These are phyloP conservation scores for Perizoma affinitatum DNA, from an alignment of 2,888 invertebrate genomes.

Conservation along the genomic window DNA sequence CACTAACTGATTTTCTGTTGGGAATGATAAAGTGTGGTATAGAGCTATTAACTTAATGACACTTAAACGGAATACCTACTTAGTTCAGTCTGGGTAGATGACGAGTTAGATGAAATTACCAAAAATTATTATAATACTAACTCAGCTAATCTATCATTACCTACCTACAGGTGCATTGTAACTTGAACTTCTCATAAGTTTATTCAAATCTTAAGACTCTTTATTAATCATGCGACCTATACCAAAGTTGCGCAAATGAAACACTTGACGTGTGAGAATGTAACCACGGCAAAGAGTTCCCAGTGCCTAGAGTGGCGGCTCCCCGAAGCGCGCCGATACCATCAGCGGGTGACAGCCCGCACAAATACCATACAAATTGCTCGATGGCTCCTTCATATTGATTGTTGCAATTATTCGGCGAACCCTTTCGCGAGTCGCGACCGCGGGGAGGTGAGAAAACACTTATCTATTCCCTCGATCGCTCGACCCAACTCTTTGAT, in stretches of 20 bases:
- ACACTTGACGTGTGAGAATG: slow-evolving; percentile 78
- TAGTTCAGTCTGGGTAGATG: too few species aligned
- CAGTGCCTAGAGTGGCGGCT: slow-evolving; percentile 59
- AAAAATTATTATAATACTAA: neutral
- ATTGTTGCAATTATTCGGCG: slow-evolving; percentile 83
- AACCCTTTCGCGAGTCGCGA: slow-evolving; percentile 77
- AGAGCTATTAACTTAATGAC: slow-evolving; percentile 18
- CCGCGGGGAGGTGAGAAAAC: slow-evolving; percentile 81
- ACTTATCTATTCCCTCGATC: slow-evolving; percentile 77
- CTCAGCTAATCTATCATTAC: neutral
- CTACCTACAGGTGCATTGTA: neutral
- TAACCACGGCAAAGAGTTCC: slow-evolving; percentile 68
- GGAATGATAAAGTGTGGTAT: slow-evolving; percentile 23
- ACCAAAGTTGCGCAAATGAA: slow-evolving; percentile 46
- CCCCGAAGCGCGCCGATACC: slow-evolving; percentile 75
- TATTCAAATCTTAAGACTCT: slow-evolving; percentile 6
- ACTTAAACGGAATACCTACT: neutral
- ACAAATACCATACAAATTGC: slow-evolving; percentile 83
- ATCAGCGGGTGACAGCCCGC: slow-evolving; percentile 83
- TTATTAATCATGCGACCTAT: slow-evolving; percentile 17
- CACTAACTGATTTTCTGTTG: slow-evolving; percentile 38
- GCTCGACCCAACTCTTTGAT: slow-evolving; percentile 74
- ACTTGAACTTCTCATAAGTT: neutral
- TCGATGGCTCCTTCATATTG: slow-evolving; percentile 81
- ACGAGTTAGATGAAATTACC: too few species aligned